Evolutionary conservation across 2,113 vertebrate genomes (phyloP).

Genomic region (Callipepla californica): DNA sequence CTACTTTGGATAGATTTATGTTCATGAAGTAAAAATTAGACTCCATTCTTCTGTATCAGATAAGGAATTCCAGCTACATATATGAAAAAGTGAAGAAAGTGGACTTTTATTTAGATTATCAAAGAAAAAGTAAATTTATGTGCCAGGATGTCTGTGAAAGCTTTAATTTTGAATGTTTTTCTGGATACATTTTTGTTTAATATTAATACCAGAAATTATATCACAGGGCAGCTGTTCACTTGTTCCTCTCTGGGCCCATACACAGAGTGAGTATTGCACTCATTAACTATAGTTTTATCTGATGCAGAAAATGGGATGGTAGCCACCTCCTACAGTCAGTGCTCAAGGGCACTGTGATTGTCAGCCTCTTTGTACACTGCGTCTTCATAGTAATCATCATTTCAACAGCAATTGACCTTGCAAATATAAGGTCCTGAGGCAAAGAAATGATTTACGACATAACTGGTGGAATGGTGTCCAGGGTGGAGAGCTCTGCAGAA

Average conservation of each 20-base stretch:
- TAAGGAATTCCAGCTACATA: background rate
- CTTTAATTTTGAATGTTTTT: background rate
- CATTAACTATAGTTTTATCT: background rate
- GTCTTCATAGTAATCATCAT: conserved; percentile 58
- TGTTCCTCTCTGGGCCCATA: background rate
- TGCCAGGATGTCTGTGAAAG: background rate
- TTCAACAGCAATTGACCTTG: conserved; percentile 67
- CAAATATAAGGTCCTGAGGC: conserved; percentile 47
- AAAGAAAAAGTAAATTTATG: background rate
- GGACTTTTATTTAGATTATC: background rate
- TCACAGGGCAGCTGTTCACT: background rate
- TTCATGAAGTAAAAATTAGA: background rate
- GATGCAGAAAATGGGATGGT: background rate
- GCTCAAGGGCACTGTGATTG: conserved; percentile 57
- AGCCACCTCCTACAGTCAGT: conserved; percentile 24
- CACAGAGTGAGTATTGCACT: background rate
- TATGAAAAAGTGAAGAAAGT: background rate
- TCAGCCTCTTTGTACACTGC: conserved; percentile 18
- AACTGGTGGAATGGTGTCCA: conserved; percentile 20
- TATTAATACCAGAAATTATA: background rate
- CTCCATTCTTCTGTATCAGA: background rate
- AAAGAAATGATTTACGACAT: conserved; percentile 44
- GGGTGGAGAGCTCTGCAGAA: conserved; percentile 6
- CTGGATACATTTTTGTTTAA: background rate
- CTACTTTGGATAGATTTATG: background rate